phyloP scores from a whole-genome alignment of 2,113 vertebrate genomes.

The Phyllostomus hastatus region DNA sequence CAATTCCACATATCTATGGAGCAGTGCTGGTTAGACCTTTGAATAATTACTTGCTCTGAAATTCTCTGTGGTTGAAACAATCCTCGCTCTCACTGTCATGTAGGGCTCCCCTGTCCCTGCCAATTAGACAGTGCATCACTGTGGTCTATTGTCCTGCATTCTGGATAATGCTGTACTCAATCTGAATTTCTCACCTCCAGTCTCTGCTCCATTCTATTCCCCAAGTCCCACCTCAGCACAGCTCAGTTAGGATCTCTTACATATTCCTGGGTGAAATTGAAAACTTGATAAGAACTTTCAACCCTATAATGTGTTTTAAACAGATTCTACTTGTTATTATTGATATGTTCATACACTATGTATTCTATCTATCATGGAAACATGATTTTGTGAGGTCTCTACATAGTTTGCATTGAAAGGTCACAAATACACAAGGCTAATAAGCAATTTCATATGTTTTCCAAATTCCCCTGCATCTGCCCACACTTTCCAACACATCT shows the following conservation, averaged over 20 bases:
- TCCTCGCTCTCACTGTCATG: accelerated
- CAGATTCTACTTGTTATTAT: neutral
- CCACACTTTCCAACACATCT: neutral
- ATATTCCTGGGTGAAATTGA: neutral
- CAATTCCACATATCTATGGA: neutral
- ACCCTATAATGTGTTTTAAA: neutral
- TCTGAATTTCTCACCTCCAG: neutral
- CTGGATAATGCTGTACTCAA: neutral
- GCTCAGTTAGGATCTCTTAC: neutral
- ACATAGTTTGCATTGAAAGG: slow-evolving; percentile 14
- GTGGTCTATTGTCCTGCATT: neutral
- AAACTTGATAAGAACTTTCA: neutral
- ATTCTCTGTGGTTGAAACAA: neutral
- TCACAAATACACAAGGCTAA: neutral
- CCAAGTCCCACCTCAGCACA: neutral
- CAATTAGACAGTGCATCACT: accelerated
- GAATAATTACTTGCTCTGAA: neutral
- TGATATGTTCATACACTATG: neutral
- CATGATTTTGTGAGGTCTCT: neutral
- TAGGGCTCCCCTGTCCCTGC: neutral
- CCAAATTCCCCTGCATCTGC: slow-evolving; percentile 33
- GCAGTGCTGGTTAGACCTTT: neutral
- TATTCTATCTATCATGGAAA: neutral
- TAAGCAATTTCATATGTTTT: neutral
- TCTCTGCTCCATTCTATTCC: neutral